Conservation (phyloP, 2,797 vertebrate genomes). For the Semaprochilodus insignis region DNA sequence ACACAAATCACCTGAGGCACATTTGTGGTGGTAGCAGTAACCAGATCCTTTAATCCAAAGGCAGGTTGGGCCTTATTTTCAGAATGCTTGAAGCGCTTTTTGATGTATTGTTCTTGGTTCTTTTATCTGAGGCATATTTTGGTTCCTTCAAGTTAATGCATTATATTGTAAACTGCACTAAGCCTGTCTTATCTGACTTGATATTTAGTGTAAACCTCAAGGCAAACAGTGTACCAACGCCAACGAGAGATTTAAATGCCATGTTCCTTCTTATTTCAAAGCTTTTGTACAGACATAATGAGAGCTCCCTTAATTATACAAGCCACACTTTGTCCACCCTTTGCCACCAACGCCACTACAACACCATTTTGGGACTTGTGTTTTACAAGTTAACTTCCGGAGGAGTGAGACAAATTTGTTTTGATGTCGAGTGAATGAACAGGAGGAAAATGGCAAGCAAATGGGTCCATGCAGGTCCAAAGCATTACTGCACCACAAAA, state of each 20-base stretch:
- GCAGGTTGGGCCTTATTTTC: not conserved
- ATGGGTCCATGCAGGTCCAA: conserved; percentile 22
- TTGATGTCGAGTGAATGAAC: conserved; percentile 30
- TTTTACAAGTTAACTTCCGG: conserved; percentile 6
- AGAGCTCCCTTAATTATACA: not conserved
- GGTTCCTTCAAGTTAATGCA: not conserved
- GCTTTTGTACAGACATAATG: conserved; percentile 5
- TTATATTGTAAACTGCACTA: not conserved
- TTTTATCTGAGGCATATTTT: not conserved
- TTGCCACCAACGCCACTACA: not conserved
- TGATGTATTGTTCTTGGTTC: not conserved
- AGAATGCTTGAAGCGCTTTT: not conserved
- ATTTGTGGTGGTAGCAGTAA: not conserved
- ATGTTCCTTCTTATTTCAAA: not conserved
- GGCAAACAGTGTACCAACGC: not conserved
- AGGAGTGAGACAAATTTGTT: conserved; percentile 44
- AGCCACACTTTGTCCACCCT: conserved; percentile 15
- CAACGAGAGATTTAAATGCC: not conserved
- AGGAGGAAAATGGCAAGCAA: conserved; percentile 29
- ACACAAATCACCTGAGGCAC: not conserved
- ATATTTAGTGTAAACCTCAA: not conserved
- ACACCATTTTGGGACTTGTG: not conserved
- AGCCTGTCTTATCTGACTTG: not conserved
- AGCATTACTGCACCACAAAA: conserved; percentile 31
- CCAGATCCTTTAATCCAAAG: not conserved